Base-by-base conservation (phyloP, 2,888 invertebrate genomes). In the Merodon equestris region DNA sequence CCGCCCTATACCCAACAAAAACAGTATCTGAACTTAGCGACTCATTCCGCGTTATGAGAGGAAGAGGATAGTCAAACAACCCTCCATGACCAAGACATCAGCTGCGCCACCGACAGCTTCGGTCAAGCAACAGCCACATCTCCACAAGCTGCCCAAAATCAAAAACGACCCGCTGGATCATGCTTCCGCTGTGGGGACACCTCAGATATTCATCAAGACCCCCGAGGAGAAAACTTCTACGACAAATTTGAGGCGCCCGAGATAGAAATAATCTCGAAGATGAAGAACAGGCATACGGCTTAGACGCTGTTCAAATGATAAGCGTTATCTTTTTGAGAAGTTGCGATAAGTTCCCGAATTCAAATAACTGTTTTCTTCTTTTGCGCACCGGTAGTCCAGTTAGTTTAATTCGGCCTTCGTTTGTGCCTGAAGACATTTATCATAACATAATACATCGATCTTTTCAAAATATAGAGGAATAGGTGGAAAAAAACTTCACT, bases 341-440 rank as follows among this genome's bases (percentile, higher is more conserved):
- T n/a, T 4, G 38, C 12, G 57, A 57, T 56, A 57, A 50, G 66
- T 67, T 27, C 34, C 38, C 48, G n/a, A 15, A 15, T 1, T 66
- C 15, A 40, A 13, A 18, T 44, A 45, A 58, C 13, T 48, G 14
- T n/a, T 17, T 27, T 36, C 60, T 63, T 44, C 38, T 73, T 15
- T 27, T 81, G 40, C 74, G 70, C 14, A 81, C 47, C 40, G 74
- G 74, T 10, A 74, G 74, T 51, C 74, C 71, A 13, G 34, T 60
- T 51, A 74, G 74, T 14, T 73, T 79, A 14, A 40, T 73, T 15
- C 40, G 13, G 12, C 47, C 50, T n/a, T 44, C 50, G 0, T 1
- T 72, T 9, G 15, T 82, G 54, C 76, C 71, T 13, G 60, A 68
- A 38, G 66, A 36, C 2, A 44, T 67, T 7, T 4, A 7, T 1